Evolutionary conservation across 2,113 vertebrate species (phyloP).

Genomic region (Butorides virescens): DNA sequence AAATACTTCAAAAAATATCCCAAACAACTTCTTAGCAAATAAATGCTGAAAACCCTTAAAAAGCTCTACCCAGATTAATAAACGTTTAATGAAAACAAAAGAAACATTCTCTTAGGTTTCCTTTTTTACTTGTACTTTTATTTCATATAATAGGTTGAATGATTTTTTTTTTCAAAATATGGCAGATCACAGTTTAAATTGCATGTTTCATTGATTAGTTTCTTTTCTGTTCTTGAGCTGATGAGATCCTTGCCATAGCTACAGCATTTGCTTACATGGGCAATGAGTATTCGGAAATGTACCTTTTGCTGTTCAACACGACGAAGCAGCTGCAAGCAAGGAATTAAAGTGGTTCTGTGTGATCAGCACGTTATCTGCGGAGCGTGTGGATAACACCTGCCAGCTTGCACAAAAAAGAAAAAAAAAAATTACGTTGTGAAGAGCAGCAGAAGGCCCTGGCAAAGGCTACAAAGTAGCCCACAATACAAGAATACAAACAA

Average conservation of each 20-base stretch:
- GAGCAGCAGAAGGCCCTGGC: background rate
- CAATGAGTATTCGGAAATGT: background rate
- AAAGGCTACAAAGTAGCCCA: background rate
- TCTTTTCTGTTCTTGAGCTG: background rate
- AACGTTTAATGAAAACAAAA: background rate
- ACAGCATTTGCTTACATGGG: background rate
- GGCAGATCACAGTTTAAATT: background rate
- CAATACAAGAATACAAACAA: background rate
- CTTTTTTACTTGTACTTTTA: background rate
- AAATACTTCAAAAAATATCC: background rate
- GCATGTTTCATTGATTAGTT: background rate
- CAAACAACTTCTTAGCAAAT: background rate
- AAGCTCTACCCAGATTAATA: background rate
- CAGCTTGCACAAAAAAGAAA: background rate
- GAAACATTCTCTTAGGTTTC: background rate
- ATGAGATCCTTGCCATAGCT: background rate
- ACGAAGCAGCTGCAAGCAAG: conserved; percentile 22
- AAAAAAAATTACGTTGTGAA: background rate
- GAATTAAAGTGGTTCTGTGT: background rate
- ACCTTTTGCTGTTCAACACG: background rate
- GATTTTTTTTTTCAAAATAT: background rate
- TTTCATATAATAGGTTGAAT: background rate
- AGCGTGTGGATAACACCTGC: background rate
- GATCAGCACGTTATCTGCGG: background rate
- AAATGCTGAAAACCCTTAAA: background rate